These are phyloP conservation scores for Penaeus chinensis DNA, from an alignment of 1,140 invertebrate genomes.

Conservation along the genomic window DNA sequence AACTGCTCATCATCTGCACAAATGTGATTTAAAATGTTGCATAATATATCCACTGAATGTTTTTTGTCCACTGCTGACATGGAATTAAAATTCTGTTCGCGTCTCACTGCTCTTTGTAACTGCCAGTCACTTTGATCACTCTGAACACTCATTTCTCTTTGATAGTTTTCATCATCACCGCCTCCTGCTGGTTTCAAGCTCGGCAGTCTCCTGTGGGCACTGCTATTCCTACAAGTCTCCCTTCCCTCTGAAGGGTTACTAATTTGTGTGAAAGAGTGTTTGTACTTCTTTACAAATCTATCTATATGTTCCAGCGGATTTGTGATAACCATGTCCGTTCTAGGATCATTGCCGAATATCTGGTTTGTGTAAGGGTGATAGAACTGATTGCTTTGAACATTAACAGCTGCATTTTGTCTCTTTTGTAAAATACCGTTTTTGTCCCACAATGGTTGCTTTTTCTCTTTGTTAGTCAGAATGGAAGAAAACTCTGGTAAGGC, in stretches of 20 bases:
- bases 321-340: constrained; percentile 54
- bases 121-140: constrained; percentile 1
- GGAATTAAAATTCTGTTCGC: not conserved
- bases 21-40: constrained; percentile 48
- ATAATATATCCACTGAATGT: constrained; percentile 42
- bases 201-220: not conserved
- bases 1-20: constrained; percentile 45
- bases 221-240: not conserved
- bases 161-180: not conserved
- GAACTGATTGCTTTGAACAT: constrained; percentile 36
- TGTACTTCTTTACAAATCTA: constrained; percentile 28
- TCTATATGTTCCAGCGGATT: constrained; percentile 54
- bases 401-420: not conserved
- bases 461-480: constrained; percentile 23
- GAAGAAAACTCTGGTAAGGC: constrained; percentile 46
- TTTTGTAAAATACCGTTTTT: constrained; percentile 16
- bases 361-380: constrained; percentile 47
- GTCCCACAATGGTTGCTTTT: constrained; percentile 39
- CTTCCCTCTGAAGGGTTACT: constrained; percentile 29
- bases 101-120: too few species aligned
- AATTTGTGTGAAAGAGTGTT: constrained; percentile 36
- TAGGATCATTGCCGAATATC: constrained; percentile 45
- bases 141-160: constrained; percentile 11
- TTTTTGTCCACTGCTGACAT: constrained; percentile 38
- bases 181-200: not conserved